Base-by-base conservation (phyloP, 2,888 invertebrate species). In the Lochmaea crataegi region DNA sequence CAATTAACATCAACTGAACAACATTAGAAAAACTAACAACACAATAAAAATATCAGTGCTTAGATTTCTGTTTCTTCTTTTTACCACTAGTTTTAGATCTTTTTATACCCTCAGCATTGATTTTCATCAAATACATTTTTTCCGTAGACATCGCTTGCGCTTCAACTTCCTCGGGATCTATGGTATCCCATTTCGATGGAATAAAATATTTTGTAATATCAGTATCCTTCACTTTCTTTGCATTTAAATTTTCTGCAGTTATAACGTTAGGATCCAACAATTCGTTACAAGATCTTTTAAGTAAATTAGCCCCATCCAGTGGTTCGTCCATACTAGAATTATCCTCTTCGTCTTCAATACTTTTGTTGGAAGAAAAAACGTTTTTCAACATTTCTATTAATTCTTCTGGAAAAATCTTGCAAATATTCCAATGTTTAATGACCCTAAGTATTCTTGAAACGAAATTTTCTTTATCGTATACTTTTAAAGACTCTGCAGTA, bases 361-460 rank as follows among this genome's bases (percentile, higher is more conserved):
- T n/a, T 38, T 65, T 63, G 41, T 10, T 64, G 11, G 10, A 18
- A 7, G 57, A 26, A 45, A 76, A 77, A 12, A 71, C 5, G 7
- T 32, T 57, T 42, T 69, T 72, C 7, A 71, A 60, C 18, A 72
- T 77, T 65, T 71, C 65, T 42, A 73, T 45, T 14, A 72, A 71
- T 10, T 41, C 53, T n/a, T 16, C 70, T 1, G 67, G 70, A 10
- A 75, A 73, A 67, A 98, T 91, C 16, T 96, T 93, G 94, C 96
- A 96, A 83, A 97, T 96, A 85, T 97, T 96, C 98, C 99, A 99
- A 1, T 97, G 95, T 79, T 94, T 91, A 85, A 98, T 91, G 80
- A 96, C 94, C 83, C 93, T 91, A 84, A 95, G 91, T 26, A 98
- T 94, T 65, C 96, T 89, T 71, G 92, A 91, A 82, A 96, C 95